These are phyloP conservation scores for Caenorhabditis auriculariae DNA, from an alignment of 2,888 invertebrate species.

Conservation along the genomic window DNA sequence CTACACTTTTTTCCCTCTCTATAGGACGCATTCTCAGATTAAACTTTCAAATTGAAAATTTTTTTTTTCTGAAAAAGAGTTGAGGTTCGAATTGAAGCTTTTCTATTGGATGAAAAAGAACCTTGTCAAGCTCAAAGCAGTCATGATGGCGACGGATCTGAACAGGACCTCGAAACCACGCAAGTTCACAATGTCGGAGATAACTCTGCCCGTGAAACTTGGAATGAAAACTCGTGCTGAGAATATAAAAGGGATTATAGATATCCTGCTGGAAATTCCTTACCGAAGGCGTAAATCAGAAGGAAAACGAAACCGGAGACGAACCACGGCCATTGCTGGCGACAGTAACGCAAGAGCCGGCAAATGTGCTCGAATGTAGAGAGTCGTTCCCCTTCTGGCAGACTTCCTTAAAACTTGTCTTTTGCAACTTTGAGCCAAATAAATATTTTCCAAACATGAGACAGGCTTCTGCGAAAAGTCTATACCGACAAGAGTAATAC, in stretches of 20 bases:
- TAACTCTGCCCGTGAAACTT: conserved; percentile 57
- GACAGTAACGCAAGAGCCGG: conserved; percentile 51
- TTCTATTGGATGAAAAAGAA: conserved; percentile 7
- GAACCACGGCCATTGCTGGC: conserved; percentile 53
- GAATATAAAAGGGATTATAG: conserved; percentile 10
- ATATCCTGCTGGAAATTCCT: conserved; percentile 5
- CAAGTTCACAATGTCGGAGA: conserved; percentile 51
- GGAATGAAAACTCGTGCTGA: conserved; percentile 62
- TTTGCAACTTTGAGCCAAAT: too few relatives aligned
- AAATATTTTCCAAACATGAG: too few relatives aligned
- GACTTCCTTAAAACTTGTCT: too few relatives aligned
- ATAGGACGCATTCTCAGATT: background rate
- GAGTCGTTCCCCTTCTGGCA: too few relatives aligned
- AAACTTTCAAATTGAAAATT: conserved; percentile 1
- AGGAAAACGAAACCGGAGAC: conserved; percentile 53
- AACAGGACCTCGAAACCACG: conserved; percentile 33
- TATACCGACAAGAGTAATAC: too few relatives aligned
- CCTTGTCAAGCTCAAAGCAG: conserved; percentile 37
- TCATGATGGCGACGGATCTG: conserved; percentile 48
- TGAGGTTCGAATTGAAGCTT: too few relatives aligned
- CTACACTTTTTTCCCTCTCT: background rate
- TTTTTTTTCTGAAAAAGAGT: too few relatives aligned
- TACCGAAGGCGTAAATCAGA: conserved; percentile 54
- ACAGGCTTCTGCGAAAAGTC: too few relatives aligned
- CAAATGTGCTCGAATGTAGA: conserved; percentile 47